Base-by-base conservation (phyloP, 1,140 invertebrate genomes). In the Lucilia cuprina region DNA sequence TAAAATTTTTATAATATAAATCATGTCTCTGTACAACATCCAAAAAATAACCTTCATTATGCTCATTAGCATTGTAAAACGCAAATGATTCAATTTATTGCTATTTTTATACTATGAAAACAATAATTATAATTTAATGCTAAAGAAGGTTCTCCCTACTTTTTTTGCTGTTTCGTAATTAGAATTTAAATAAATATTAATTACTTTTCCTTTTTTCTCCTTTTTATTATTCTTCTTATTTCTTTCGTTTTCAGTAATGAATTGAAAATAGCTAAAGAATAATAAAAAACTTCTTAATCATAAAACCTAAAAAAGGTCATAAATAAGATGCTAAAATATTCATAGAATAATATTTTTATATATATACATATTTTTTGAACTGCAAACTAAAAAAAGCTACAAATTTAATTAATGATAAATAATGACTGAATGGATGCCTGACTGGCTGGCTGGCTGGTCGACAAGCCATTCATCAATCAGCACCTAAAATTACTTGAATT, bases 351-450 rank as follows among this genome's bases (percentile, higher is more conserved):
- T 21, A 21, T 21, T 70, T 70, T 14, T 5, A n/a, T n/a, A n/a
- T 60, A 17, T 17, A 5, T 60, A 12, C n/a, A n/a, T n/a, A n/a
- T n/a, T 60, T 60, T n/a, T 60, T 60, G 10, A 12, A 5, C 8
- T 60, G 13, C 12, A 7, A 25, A 60, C n/a, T n/a, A 14, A 60
- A 60, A 14, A 60, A 60, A 7, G 55, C n/a, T 60, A 60, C 55
- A n/a, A 60, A 70, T 70, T 70, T 70, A 70, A 70, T 70, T 70
- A 70, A 70, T 70, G 65, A 70, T 70, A 21, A 70, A 70, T 70
- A 70, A 70, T 21, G 21, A 10, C 41, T 41, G 41, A 41, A 7
- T 41, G 41, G 41, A 7, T 21, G 21, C 2, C 41, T 41, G 41
- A 5, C 41, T 41, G 21, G 41, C 41, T 41, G 41, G 10, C 41